Conservation (phyloP, 2,797 vertebrate genomes). For the Odontamblyopus rebecca region DNA sequence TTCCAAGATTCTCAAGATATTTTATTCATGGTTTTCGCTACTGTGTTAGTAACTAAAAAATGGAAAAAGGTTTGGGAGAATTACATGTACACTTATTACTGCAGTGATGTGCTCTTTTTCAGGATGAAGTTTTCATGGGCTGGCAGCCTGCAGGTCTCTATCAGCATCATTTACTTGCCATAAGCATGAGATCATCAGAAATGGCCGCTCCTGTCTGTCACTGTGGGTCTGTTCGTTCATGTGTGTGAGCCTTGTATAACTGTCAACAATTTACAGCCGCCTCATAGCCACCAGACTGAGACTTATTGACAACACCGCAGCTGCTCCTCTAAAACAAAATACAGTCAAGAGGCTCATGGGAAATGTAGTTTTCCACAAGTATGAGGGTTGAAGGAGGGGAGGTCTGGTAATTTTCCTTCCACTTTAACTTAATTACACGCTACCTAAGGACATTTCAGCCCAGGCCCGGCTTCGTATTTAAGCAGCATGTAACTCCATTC, state of each 20-base stretch:
- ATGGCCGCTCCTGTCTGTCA: constrained; percentile 43
- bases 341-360: constrained; percentile 59
- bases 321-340: constrained; percentile 51
- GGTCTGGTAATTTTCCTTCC: constrained; percentile 59
- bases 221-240: constrained; percentile 55
- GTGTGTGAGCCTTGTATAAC: constrained; percentile 62
- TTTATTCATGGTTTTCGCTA: neutral
- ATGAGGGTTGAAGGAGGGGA: constrained; percentile 42
- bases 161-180: constrained; percentile 42
- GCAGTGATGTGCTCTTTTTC: neutral
- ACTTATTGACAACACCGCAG: constrained; percentile 61
- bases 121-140: constrained; percentile 28
- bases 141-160: constrained; percentile 19
- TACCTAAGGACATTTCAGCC: constrained; percentile 67
- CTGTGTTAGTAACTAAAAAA: neutral
- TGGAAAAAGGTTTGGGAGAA: neutral
- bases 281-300: constrained; percentile 59
- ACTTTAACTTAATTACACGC: constrained; percentile 62
- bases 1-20: neutral
- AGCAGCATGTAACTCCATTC: constrained; percentile 51
- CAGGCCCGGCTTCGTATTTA: constrained; percentile 28
- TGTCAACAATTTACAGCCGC: constrained; percentile 71
- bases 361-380: constrained; percentile 67
- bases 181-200: constrained; percentile 40
- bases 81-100: no score